phyloP scores from a whole-genome alignment of 1,140 invertebrate genomes.

The Lasioglossum albipes region DNA sequence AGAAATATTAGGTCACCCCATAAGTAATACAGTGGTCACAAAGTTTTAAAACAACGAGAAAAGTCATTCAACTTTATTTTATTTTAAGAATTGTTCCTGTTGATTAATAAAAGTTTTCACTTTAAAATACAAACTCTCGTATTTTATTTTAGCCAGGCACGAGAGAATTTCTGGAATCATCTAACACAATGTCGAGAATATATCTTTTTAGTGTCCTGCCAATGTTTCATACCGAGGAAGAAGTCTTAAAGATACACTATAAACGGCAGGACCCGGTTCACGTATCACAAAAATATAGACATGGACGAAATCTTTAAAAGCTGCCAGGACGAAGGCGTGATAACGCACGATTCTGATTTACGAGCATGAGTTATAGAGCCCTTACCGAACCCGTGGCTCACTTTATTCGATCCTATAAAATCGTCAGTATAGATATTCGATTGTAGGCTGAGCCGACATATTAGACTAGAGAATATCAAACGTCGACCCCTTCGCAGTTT shows the following conservation, averaged over 20 bases:
- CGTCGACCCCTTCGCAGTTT: neutral
- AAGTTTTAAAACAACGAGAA: too few relatives aligned
- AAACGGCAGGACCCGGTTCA: too few relatives aligned
- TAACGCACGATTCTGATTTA: slow-evolving; percentile 45
- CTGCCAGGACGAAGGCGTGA: neutral
- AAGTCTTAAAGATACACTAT: neutral
- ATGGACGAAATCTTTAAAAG: neutral
- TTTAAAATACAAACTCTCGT: too few relatives aligned
- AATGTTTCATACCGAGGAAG: neutral
- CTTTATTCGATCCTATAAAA: slow-evolving; percentile 22
- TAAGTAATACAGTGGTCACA: too few relatives aligned
- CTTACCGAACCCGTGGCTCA: neutral
- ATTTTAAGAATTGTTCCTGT: too few relatives aligned
- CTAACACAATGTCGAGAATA: too few relatives aligned
- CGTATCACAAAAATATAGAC: slow-evolving; percentile 24
- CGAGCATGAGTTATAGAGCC: slow-evolving; percentile 20
- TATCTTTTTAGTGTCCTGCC: too few relatives aligned
- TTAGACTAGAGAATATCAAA: neutral
- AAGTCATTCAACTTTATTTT: too few relatives aligned
- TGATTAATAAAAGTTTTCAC: too few relatives aligned
- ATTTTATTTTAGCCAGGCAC: too few relatives aligned
- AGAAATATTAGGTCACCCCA: too few relatives aligned
- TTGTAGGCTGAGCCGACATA: slow-evolving; percentile 3
- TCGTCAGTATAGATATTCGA: slow-evolving; percentile 20
- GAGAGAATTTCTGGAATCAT: too few relatives aligned